Percentiles rank a stretch among this genome's conserved stretches.
phyloP scores from a whole-genome alignment of 2,888 invertebrate genomes.

The Herminia tarsipennalis region DNA sequence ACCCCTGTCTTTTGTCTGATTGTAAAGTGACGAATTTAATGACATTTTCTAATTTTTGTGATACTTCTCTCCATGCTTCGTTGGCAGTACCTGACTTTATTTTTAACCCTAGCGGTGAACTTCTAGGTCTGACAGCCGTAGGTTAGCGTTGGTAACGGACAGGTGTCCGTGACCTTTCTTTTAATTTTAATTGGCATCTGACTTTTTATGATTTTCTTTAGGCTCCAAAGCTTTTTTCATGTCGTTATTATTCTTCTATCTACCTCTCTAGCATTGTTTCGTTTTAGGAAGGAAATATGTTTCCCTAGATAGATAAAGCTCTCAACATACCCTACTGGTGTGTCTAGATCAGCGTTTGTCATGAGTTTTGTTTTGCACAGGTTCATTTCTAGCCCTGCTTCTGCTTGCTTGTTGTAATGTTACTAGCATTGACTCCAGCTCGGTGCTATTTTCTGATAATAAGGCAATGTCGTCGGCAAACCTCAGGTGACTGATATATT shows the following conservation, averaged over 20 bases:
- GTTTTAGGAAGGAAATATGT: too few relatives aligned
- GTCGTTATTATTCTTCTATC: constrained; percentile 4
- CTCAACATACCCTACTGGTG: neutral
- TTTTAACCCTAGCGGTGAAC: constrained; percentile 1
- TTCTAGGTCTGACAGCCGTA: constrained; percentile 1
- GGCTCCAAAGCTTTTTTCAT: constrained; percentile 1
- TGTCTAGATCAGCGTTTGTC: neutral
- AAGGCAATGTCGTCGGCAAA: constrained; percentile 6
- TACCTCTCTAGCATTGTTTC: constrained; percentile 4
- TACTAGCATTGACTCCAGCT: constrained; percentile 8
- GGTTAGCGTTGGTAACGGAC: constrained; percentile 8
- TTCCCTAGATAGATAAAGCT: neutral
- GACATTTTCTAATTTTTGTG: constrained; percentile 3
- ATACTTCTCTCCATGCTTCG: constrained; percentile 15
- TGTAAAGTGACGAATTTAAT: constrained; percentile 2
- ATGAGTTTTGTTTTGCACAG: neutral
- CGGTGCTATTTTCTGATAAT: constrained; percentile 6
- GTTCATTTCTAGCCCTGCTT: neutral
- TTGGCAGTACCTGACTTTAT: constrained; percentile 2
- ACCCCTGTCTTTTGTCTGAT: constrained; percentile 11
- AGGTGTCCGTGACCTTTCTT: constrained; percentile 14
- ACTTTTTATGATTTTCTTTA: constrained; percentile 4
- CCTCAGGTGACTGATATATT: constrained; percentile 6
- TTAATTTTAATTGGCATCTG: neutral
- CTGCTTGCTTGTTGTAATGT: constrained; percentile 1